phyloP scores from a whole-genome alignment of 2,113 vertebrate species.

The Mesoclemmys tuberculata region DNA sequence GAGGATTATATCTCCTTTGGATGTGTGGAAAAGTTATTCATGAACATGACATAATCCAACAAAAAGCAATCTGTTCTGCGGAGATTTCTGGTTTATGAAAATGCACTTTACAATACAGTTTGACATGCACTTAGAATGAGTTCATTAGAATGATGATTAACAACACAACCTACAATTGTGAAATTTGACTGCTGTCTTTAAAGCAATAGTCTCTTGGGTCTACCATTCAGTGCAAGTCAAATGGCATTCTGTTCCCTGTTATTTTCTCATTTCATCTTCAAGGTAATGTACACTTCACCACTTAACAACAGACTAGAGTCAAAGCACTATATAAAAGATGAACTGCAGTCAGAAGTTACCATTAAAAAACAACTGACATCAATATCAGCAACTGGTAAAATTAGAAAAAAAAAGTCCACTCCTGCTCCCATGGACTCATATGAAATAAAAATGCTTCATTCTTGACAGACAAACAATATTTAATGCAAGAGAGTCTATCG shows the following conservation, averaged over 20 bases:
- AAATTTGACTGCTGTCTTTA: not conserved
- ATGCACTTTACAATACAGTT: not conserved
- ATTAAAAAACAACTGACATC: not conserved
- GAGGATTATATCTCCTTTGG: not conserved
- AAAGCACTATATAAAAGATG: not conserved
- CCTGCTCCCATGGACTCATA: not conserved
- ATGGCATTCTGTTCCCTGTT: not conserved
- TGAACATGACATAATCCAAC: not conserved
- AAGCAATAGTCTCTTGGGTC: not conserved
- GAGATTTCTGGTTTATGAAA: not conserved
- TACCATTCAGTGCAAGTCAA: not conserved
- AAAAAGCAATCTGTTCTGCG: not conserved
- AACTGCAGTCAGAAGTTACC: not conserved
- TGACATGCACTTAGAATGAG: not conserved
- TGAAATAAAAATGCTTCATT: not conserved
- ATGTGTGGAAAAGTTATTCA: rapidly evolving
- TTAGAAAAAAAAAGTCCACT: not conserved
- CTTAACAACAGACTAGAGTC: not conserved
- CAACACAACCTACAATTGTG: not conserved
- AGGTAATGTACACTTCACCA: not conserved
- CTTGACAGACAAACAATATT: not conserved
- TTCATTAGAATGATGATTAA: not conserved
- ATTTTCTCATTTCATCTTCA: not conserved
- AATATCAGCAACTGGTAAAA: not conserved
- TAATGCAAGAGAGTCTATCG: not conserved